phyloP scores from a whole-genome alignment of 2,888 invertebrate genomes.

The Phytoseiulus persimilis region DNA sequence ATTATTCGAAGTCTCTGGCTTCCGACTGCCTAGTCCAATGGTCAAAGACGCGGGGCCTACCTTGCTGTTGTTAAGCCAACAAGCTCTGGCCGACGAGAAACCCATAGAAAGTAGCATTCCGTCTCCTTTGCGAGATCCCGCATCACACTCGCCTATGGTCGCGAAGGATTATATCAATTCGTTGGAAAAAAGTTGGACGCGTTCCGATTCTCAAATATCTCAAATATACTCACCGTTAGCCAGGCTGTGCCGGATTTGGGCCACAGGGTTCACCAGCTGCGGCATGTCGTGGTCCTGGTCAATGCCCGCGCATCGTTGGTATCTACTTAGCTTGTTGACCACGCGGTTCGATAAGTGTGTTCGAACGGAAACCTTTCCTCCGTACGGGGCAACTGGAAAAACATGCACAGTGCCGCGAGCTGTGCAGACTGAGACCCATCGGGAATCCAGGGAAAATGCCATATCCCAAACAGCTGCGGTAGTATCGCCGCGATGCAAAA shows the following conservation, averaged over 20 bases:
- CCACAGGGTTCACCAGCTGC: slow-evolving; percentile 47
- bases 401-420: slow-evolving; percentile 94
- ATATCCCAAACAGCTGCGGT: slow-evolving; percentile 87
- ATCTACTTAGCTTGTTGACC: slow-evolving; percentile 84
- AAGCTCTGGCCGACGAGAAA: slow-evolving; percentile 29
- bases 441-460: slow-evolving; percentile 76
- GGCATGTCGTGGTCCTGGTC: slow-evolving; percentile 54
- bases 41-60: neutral
- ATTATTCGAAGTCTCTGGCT: no score
- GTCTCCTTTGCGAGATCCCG: slow-evolving; percentile 30
- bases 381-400: slow-evolving; percentile 92
- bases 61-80: slow-evolving; percentile 28
- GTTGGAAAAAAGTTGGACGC: no score
- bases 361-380: slow-evolving; percentile 68
- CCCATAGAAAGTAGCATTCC: slow-evolving; percentile 33
- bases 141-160: slow-evolving; percentile 9
- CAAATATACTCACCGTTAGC: neutral
- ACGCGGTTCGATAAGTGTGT: slow-evolving; percentile 90
- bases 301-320: slow-evolving; percentile 90
- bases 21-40: no score
- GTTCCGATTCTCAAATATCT: neutral
- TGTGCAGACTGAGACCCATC: slow-evolving; percentile 94
- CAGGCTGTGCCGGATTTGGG: slow-evolving; percentile 23
- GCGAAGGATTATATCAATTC: no score
- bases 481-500: slow-evolving; percentile 87